Base-by-base conservation (phyloP, 37 sponge, comb jelly and placozoan genomes). In the Cliona cf. orientalis region DNA sequence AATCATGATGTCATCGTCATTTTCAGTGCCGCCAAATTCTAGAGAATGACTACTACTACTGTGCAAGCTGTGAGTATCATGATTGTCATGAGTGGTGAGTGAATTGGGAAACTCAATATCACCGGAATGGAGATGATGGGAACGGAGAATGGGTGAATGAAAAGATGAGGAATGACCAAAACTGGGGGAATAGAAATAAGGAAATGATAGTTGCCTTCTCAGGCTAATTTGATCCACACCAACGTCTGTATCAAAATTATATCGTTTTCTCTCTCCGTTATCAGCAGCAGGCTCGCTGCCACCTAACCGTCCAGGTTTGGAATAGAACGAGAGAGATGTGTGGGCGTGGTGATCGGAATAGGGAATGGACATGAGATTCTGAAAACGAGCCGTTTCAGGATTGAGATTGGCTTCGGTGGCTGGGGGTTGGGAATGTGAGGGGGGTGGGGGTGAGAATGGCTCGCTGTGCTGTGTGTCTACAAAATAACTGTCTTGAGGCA, bases 11-110 rank as follows among this genome's bases (percentile, higher is more conserved):
- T 1, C 82, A 62, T 82, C n/a, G n/a, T n/a, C 82, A 82, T 62
- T 21, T 82, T 61, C 82, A 82, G 82, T 72, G 82, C 72, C 72
- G 72, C 29, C 65, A 41, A 3, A 42, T n/a, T n/a, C n/a, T 29
- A 28, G 12, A n/a, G 64, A 70, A 3, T 3, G 25, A 32, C 12
- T 41, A 6, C 33, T 23, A 53, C 37, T 12, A 5, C 23, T 22
- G 6, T 9, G 14, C 11, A 49, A 49, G 17, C 55, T 49, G 45
- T 40, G 26, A 22, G 34, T n/a, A n/a, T n/a, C n/a, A 32, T 71
- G 72, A 42, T 6, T 33, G 72, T 71, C n/a, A n/a, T n/a, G n/a
- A n/a, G n/a, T n/a, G n/a, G 46, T 45, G 35, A 32, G 55, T 53
- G 6, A 11, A 53, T 14, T 53, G 55, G 74, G 74, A 32, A 44